Evolutionary conservation across 2,888 invertebrate genomes (phyloP).

Genomic region (Didymodactylos carnosus): DNA sequence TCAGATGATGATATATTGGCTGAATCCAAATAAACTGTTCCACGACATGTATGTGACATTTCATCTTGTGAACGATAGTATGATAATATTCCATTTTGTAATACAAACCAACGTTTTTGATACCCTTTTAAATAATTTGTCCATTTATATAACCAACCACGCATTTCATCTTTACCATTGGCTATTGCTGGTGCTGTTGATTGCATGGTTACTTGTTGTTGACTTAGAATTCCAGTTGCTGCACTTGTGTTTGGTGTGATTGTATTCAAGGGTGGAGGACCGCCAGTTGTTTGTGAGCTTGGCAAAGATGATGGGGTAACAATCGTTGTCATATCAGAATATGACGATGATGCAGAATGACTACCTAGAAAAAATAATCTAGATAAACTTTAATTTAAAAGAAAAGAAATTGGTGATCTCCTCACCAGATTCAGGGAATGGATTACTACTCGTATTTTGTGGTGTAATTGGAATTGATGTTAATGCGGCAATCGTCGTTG

Average conservation of each 20-base stretch:
- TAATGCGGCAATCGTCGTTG: neutral
- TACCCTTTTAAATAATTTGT: constrained; percentile 43
- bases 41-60: constrained; percentile 90
- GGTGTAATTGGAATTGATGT: neutral
- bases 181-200: neutral
- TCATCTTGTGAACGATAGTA: constrained; percentile 62
- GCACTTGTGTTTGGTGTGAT: too few species aligned
- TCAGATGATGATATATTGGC: constrained; percentile 90
- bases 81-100: constrained; percentile 81
- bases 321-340: neutral
- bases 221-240: neutral
- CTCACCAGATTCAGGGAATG: too few species aligned
- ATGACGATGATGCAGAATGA: neutral
- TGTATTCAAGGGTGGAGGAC: too few species aligned
- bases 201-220: neutral
- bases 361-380: too few species aligned
- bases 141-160: constrained; percentile 13
- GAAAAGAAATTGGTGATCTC: too few species aligned
- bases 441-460: too few species aligned
- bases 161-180: constrained; percentile 2
- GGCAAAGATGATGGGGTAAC: neutral
- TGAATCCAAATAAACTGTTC: constrained; percentile 84
- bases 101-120: constrained; percentile 94
- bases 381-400: too few species aligned
- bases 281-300: too few species aligned